A percentile compares a stretch with the other conserved stretches of the same genome.
Conservation (phyloP, 2,113 vertebrate genomes). For the Dryoscopus gambensis region DNA sequence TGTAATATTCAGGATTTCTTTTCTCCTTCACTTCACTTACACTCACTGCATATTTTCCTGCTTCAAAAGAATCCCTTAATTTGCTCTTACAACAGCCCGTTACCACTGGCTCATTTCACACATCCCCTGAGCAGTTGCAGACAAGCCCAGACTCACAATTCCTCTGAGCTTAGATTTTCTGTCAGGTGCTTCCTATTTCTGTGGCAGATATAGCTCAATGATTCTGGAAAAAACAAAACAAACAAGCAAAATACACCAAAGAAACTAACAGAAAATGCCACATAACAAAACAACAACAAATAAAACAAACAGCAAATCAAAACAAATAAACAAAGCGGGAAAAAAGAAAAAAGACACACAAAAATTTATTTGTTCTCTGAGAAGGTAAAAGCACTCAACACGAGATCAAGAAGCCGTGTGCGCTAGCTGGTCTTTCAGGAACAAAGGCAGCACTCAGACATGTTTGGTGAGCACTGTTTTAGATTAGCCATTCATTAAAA, state of each 20-base stretch:
- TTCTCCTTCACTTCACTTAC: neutral
- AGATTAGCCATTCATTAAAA: slow-evolving; percentile 28
- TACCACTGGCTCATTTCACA: neutral
- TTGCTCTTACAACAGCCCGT: neutral
- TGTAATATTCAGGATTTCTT: neutral
- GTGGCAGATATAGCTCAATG: neutral
- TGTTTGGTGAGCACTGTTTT: neutral
- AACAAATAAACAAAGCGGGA: neutral
- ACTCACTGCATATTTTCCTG: neutral
- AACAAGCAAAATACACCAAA: neutral
- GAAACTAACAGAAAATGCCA: neutral
- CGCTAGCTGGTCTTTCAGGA: neutral
- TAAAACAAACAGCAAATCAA: neutral
- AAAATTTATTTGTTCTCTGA: neutral
- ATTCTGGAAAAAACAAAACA: neutral
- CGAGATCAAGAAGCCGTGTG: neutral
- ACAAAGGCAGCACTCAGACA: neutral
- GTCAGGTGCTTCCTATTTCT: neutral
- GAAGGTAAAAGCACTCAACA: neutral
- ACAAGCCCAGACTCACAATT: neutral
- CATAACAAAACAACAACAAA: neutral
- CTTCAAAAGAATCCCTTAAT: neutral
- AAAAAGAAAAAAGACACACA: too few species aligned
- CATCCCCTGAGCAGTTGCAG: neutral
- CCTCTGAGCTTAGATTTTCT: neutral